phyloP scores from a whole-genome alignment of 2,113 vertebrate species.

The Ursus arctos region DNA sequence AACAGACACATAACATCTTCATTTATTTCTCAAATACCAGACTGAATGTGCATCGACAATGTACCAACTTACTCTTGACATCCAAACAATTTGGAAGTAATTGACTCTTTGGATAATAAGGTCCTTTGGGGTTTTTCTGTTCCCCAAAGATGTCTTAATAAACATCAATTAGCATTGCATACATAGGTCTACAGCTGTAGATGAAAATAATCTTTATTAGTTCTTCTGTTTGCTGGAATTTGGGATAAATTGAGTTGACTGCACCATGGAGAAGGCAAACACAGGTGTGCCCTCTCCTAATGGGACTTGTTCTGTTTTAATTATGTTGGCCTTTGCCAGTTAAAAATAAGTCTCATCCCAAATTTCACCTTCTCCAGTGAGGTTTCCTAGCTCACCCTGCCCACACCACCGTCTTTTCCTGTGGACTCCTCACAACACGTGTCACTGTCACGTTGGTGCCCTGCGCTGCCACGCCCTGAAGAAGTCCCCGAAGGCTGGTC shows the following conservation, averaged over 20 bases:
- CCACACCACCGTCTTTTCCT: rapidly evolving
- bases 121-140: conserved; percentile 46
- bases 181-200: not conserved
- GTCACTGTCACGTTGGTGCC: rapidly evolving
- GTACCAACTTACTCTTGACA: not conserved
- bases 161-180: conserved; percentile 1
- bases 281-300: not conserved
- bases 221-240: not conserved
- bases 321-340: not conserved
- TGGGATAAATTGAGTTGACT: not conserved
- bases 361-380: not conserved
- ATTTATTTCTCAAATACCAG: not conserved
- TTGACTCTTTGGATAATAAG: conserved; percentile 42
- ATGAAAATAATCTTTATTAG: not conserved
- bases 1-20: not conserved
- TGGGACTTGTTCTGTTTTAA: not conserved
- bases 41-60: not conserved
- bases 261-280: not conserved
- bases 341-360: not conserved
- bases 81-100: conserved; percentile 4
- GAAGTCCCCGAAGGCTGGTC: rapidly evolving
- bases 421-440: not conserved
- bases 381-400: not conserved
- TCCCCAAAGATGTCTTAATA: conserved; percentile 53
- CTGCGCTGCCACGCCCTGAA: rapidly evolving